Percentiles rank a stretch among this genome's conserved stretches.
These are phyloP conservation scores for Trachelus tabidus DNA, from an alignment of 2,888 invertebrate species.

Conservation along the genomic window DNA sequence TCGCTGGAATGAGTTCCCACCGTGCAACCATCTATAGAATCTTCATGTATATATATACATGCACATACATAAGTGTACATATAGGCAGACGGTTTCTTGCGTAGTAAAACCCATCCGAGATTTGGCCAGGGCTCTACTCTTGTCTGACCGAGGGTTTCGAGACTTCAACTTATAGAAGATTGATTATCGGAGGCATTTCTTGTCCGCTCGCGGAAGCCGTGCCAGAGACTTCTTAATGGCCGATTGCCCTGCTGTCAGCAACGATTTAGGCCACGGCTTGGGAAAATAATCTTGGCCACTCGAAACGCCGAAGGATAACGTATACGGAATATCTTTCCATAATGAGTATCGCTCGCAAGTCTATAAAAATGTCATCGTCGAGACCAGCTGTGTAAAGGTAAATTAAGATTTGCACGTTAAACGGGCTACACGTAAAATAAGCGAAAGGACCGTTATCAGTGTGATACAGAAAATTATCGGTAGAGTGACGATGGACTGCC, in stretches of 20 bases:
- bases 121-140: conserved; percentile 8
- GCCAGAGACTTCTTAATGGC: conserved; percentile 47
- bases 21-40: not conserved
- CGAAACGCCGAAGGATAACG: not conserved
- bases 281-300: not conserved
- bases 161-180: conserved; percentile 51
- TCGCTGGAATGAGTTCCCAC: not conserved
- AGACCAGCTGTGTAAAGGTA: not conserved
- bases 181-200: conserved; percentile 43
- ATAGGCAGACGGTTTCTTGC: conserved; percentile 16
- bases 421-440: not conserved
- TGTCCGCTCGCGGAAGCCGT: conserved; percentile 23
- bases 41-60: not conserved
- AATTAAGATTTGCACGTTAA: not conserved
- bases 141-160: conserved; percentile 24
- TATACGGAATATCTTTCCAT: not conserved
- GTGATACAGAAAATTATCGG: not conserved
- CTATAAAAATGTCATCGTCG: not conserved
- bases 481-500: not conserved
- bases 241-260: conserved; percentile 47
- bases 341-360: not conserved
- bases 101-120: conserved; percentile 6
- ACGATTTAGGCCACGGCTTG: conserved; percentile 29
- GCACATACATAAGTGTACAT: not conserved
- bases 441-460: not conserved